Percentiles rank a stretch among this genome's conserved stretches.
Evolutionary conservation across 2,888 invertebrate species (phyloP).

Genomic region (Dasypogon diadema): DNA sequence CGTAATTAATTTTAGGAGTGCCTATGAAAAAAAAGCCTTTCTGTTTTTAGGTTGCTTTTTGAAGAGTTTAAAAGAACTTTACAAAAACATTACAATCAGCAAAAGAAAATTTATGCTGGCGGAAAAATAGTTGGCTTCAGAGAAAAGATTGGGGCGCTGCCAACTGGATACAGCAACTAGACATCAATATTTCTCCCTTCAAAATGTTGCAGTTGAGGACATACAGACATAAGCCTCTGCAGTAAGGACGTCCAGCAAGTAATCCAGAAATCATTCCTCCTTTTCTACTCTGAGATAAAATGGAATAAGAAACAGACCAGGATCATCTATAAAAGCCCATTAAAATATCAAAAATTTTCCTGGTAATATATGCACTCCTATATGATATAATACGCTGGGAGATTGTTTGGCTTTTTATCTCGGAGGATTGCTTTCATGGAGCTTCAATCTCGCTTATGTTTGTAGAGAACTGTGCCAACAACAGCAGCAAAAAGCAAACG

Average conservation of each 20-base stretch:
- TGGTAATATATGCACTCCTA: conserved; percentile 43
- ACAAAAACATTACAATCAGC: background rate
- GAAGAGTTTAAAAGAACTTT: conserved; percentile 11
- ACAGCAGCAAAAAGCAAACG: conserved; percentile 44
- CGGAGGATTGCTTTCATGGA: conserved; percentile 21
- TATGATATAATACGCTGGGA: conserved; percentile 23
- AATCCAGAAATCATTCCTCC: background rate
- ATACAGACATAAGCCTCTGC: too few relatives aligned
- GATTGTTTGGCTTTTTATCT: conserved; percentile 26
- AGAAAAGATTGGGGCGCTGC: conserved; percentile 22
- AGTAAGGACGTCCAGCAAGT: background rate
- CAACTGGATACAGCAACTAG: background rate
- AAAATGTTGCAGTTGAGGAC: too few relatives aligned
- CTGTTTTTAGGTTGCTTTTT: too few relatives aligned
- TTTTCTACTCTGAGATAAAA: background rate
- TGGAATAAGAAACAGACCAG: conserved; percentile 12
- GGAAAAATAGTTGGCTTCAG: conserved; percentile 33
- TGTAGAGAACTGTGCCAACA: conserved; percentile 43
- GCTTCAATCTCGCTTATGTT: conserved; percentile 25
- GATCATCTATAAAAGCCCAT: conserved; percentile 47
- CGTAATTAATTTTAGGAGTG: background rate
- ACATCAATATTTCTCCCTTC: background rate
- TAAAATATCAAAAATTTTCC: conserved; percentile 37
- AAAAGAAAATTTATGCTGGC: conserved; percentile 43
- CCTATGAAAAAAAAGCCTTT: too few relatives aligned